Evolutionary conservation across 23 tunicate genomes (phyloP).

Genomic region (Diplosoma virens): DNA sequence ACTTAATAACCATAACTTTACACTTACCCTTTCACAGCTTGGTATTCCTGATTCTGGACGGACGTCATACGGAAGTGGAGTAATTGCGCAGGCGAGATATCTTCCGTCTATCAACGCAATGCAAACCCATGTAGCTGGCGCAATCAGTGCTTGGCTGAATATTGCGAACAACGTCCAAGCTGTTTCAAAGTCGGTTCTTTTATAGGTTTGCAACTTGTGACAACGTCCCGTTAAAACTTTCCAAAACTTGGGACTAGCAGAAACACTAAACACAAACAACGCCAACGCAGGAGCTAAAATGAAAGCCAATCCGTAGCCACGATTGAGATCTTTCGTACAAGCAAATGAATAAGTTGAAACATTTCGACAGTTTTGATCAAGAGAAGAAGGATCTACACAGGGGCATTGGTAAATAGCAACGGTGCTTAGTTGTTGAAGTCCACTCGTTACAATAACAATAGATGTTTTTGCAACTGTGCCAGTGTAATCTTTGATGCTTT

Average conservation of each 20-base stretch:
- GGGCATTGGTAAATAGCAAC: conserved; percentile 36
- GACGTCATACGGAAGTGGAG: conserved; percentile 46
- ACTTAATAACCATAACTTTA: too few relatives aligned
- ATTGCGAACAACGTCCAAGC: not conserved
- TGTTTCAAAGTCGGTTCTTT: not conserved
- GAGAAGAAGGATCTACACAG: conserved; percentile 10
- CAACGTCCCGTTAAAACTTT: conserved; percentile 33
- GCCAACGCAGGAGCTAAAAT: conserved; percentile 42
- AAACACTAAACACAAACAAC: conserved; percentile 27
- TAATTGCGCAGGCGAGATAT: conserved; percentile 49
- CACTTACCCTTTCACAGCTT: conserved; percentile 34
- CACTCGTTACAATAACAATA: conserved; percentile 12
- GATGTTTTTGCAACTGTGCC: conserved; percentile 20
- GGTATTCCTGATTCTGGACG: not conserved
- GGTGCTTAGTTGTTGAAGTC: conserved; percentile 18
- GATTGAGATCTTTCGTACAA: not conserved
- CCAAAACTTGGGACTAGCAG: conserved; percentile 47
- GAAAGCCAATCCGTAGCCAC: conserved; percentile 33
- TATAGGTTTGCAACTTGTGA: not conserved
- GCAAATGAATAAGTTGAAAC: not conserved
- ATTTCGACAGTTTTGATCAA: not conserved
- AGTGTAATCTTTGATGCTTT: conserved; percentile 14
- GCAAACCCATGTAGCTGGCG: conserved; percentile 58
- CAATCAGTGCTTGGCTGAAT: conserved; percentile 3
- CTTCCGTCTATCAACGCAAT: conserved; percentile 46